Evolutionary conservation across 1,140 invertebrate genomes (phyloP), one percentile per base, ranked within the genome.

Genomic region (Parasteatoda tepidariorum): DNA sequence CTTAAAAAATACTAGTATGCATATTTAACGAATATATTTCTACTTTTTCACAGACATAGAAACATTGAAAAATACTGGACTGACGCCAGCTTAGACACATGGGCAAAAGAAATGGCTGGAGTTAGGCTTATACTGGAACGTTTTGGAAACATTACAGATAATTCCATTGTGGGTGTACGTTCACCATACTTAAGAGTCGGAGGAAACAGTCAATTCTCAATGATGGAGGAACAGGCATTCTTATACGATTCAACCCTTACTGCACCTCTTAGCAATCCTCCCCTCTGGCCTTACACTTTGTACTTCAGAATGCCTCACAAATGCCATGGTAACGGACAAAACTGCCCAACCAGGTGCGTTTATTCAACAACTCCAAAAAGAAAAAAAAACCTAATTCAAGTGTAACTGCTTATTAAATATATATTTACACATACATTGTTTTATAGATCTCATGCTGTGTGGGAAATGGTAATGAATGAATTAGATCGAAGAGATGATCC

Each of bases 401-500:
- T 0, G 18, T 48, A n/a, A 48, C 38, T 48, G 9, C 2, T 48
- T 48, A 48, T 48, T 48, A n/a, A n/a, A n/a, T n/a, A n/a, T n/a
- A n/a, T n/a, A n/a, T n/a, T n/a, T n/a, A n/a, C n/a, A n/a, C n/a
- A n/a, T n/a, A n/a, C n/a, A n/a, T n/a, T n/a, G n/a, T n/a, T 18
- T 24, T 59, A 0, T 6, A 93, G 96, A 88, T 87, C 88, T 84
- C 96, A 97, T 88, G 96, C 96, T 34, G 96, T 97, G 9, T 98
- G 96, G 96, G 96, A 98, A 90, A 97, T 97, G 95, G 96, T 97
- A 13, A 96, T 98, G 94, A 98, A 98, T 88, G 96, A 98, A 88
- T 89, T 97, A 86, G 96, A 98, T 90, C 92, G 96, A 83, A 92
- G 96, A 83, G 96, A 98, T 88, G 96, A 97, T 88, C 96, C 96